Percentiles rank a stretch among this genome's conserved stretches.
phyloP scores from a whole-genome alignment of 2,797 vertebrate genomes.

The Cephalopachus bancanus region DNA sequence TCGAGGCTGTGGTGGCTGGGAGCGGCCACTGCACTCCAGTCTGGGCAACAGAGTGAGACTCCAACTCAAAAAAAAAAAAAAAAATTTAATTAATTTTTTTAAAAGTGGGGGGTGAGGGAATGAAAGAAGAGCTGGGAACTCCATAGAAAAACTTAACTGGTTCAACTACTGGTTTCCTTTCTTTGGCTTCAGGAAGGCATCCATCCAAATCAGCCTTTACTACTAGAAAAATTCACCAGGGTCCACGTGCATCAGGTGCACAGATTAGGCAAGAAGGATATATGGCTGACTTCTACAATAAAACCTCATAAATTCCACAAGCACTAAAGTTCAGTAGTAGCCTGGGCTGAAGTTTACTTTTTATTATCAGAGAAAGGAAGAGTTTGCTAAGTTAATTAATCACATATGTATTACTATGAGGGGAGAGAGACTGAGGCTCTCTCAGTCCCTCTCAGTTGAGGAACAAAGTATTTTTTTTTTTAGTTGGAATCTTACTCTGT shows the following conservation, averaged over 20 bases:
- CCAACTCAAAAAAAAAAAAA: not conserved
- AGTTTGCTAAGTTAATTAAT: slow-evolving; percentile 40
- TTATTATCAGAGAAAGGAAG: slow-evolving; percentile 18
- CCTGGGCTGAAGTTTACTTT: slow-evolving; percentile 39
- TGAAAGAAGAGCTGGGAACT: not conserved
- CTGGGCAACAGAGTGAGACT: not conserved
- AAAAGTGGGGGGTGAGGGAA: not conserved
- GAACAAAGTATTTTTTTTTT: too few relatives aligned
- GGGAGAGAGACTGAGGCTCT: not conserved
- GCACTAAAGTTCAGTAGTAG: slow-evolving; percentile 15
- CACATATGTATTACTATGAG: not conserved
- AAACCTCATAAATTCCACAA: slow-evolving; percentile 27
- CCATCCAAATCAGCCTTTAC: slow-evolving; percentile 27
- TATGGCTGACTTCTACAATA: not conserved
- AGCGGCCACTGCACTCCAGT: not conserved
- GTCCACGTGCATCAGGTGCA: slow-evolving; percentile 38
- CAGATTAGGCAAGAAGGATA: slow-evolving; percentile 5
- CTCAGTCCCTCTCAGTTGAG: too few relatives aligned
- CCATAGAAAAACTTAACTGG: slow-evolving; percentile 2
- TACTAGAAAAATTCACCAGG: slow-evolving; percentile 24
- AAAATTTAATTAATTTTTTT: not conserved
- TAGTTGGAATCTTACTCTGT: too few relatives aligned
- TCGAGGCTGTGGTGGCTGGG: not conserved
- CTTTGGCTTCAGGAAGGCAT: slow-evolving; percentile 26
- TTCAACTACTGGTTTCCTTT: not conserved